Evolutionary conservation across 2,797 vertebrate genomes (phyloP).

Genomic region (Pseudochirops corinnae): DNA sequence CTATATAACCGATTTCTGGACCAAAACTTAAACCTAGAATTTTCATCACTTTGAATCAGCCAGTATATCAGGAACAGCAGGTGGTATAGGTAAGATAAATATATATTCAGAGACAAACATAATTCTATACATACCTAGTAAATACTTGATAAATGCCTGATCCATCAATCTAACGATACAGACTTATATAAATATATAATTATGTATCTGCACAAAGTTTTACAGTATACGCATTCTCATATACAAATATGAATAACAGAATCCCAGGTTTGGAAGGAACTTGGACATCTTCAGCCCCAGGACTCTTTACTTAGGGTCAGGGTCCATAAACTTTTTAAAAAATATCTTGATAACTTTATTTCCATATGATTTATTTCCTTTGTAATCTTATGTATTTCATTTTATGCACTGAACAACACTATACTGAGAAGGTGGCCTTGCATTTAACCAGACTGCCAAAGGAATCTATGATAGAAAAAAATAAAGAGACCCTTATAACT

Average conservation of each 20-base stretch:
- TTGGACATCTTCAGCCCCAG: background rate
- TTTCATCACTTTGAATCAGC: background rate
- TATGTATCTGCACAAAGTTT: background rate
- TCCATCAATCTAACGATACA: background rate
- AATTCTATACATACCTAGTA: background rate
- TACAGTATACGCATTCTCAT: background rate
- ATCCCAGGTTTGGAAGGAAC: background rate
- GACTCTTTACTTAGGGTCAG: background rate
- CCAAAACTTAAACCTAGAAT: background rate
- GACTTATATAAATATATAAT: background rate
- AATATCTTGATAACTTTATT: background rate
- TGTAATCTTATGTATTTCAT: background rate
- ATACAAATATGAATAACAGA: background rate
- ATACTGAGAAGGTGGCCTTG: background rate
- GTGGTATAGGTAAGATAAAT: background rate
- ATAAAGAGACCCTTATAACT: background rate
- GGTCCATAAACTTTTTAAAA: background rate
- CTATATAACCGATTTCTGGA: background rate
- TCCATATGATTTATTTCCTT: background rate
- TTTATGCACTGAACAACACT: background rate
- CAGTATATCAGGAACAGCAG: background rate
- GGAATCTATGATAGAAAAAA: background rate
- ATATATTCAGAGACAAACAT: background rate
- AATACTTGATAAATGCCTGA: background rate
- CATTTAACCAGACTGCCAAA: background rate